Evolutionary conservation across 2,888 invertebrate genomes (phyloP).

Genomic region (Griposia aprilina): DNA sequence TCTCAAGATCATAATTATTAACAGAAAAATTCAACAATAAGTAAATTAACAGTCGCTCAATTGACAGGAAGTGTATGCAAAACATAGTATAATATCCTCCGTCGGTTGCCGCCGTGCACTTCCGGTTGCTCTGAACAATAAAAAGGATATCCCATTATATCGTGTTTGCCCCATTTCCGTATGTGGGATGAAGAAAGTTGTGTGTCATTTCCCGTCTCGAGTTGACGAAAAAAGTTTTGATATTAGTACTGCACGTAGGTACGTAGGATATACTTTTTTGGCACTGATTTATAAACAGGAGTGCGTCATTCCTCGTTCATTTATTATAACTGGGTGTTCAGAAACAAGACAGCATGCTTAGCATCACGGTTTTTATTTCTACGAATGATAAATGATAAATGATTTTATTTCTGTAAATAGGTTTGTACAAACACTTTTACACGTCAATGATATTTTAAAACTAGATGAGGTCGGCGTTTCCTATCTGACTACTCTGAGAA

Average conservation of each 20-base stretch:
- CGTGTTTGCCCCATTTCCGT: conserved; percentile 62
- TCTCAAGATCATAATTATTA: conserved; percentile 38
- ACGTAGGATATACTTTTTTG: conserved; percentile 2
- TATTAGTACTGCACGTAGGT: conserved; percentile 8
- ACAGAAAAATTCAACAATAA: conserved; percentile 31
- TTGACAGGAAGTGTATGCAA: conserved; percentile 66
- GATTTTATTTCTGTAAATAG: too few relatives aligned
- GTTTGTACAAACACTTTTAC: too few relatives aligned
- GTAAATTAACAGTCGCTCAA: conserved; percentile 43
- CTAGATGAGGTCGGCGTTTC: too few relatives aligned
- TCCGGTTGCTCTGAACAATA: conserved; percentile 61
- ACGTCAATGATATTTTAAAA: too few relatives aligned
- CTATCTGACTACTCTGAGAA: too few relatives aligned
- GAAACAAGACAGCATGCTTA: too few relatives aligned
- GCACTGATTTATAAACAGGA: conserved; percentile 7
- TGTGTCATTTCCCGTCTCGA: conserved; percentile 35
- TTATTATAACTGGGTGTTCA: background rate
- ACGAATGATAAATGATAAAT: too few relatives aligned
- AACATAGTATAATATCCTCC: conserved; percentile 59
- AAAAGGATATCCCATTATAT: conserved; percentile 65
- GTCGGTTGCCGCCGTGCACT: conserved; percentile 48
- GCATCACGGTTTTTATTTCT: too few relatives aligned
- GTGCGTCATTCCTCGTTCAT: background rate
- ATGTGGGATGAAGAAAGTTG: conserved; percentile 59
- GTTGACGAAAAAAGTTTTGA: conserved; percentile 18